These are phyloP conservation scores for Aricia agestis DNA, from an alignment of 1,140 invertebrate species.

Conservation along the genomic window DNA sequence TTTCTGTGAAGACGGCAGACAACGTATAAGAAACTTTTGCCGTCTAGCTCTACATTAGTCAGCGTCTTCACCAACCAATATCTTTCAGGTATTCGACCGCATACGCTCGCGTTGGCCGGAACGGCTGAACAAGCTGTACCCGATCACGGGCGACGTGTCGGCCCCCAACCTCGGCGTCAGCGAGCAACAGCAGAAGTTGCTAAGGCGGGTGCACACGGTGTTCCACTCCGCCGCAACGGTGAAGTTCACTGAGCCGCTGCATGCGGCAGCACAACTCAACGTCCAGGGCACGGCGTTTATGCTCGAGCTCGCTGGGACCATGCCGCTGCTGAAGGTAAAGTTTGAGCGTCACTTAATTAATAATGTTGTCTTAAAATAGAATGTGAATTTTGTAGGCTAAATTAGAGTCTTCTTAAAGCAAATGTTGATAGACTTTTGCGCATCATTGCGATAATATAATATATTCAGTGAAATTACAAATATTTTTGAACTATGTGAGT, in stretches of 20 bases:
- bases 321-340: slow-evolving; percentile 84
- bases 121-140: slow-evolving; percentile 84
- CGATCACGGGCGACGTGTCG: slow-evolving; percentile 91
- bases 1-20: no score
- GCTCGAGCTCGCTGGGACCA: slow-evolving; percentile 78
- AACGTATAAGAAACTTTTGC: no score
- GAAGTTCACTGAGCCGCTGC: slow-evolving; percentile 88
- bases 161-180: slow-evolving; percentile 86
- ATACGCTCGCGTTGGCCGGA: slow-evolving; percentile 79
- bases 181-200: slow-evolving; percentile 73
- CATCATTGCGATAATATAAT: no score
- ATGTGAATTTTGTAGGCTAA: no score
- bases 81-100: slow-evolving; percentile 82
- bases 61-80: not conserved
- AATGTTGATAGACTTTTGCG: no score
- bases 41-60: no score
- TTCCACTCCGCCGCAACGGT: slow-evolving; percentile 83
- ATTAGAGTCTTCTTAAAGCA: no score
- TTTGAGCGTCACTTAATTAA: not conserved
- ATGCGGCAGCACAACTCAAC: slow-evolving; percentile 79
- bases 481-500: no score
- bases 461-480: no score
- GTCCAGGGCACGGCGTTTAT: slow-evolving; percentile 78
- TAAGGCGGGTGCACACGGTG: slow-evolving; percentile 73
- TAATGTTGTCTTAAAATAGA: no score